Base-by-base conservation (phyloP, 2,797 vertebrate genomes). In the Heteromormyrus szaboi region DNA sequence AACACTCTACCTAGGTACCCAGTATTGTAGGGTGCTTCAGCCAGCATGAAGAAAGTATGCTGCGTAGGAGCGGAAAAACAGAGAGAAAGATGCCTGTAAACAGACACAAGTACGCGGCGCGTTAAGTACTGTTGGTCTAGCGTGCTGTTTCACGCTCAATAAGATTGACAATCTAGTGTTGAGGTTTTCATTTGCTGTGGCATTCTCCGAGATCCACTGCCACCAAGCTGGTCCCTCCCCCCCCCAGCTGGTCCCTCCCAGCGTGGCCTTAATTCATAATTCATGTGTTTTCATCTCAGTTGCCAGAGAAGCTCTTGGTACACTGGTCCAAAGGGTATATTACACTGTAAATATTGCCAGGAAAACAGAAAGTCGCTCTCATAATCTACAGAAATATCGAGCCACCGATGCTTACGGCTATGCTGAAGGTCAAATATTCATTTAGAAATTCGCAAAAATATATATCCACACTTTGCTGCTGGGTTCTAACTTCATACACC, bases 401-500 rank as follows among this genome's bases (percentile, higher is more conserved):
- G 88, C 51, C 46, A 17, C 65, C 88, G 17, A 59, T 84, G 87
- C 84, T 89, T 87, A 68, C 65, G 84, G 90, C 90, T 87, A 87
- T n/a, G 87, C 89, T 89, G 90, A 91, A 95, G 95, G 94, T 95
- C 94, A 95, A 89, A 92, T 92, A 93, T 92, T 91, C 90, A 92
- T 92, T 91, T 93, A 93, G 91, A 88, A 92, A 92, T 91, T 90
- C 91, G 91, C 91, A 68, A 92, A 93, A 93, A 93, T 92, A 89
- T 48, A 29, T 93, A 93, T 92, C 92, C 91, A 90, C 88, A 92
- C 92, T 4, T 90, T 84, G 91, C 92, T 90, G 90, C 91, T 90
- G 91, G 90, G 89, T 92, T 14, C 11, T 37, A 72, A 14, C 33
- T 51, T 29, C 54, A 91, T 91, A 89, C 92, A 94, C 91, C 89